Base-by-base conservation (phyloP, 2,113 vertebrate species). In the Picathartes gymnocephalus region DNA sequence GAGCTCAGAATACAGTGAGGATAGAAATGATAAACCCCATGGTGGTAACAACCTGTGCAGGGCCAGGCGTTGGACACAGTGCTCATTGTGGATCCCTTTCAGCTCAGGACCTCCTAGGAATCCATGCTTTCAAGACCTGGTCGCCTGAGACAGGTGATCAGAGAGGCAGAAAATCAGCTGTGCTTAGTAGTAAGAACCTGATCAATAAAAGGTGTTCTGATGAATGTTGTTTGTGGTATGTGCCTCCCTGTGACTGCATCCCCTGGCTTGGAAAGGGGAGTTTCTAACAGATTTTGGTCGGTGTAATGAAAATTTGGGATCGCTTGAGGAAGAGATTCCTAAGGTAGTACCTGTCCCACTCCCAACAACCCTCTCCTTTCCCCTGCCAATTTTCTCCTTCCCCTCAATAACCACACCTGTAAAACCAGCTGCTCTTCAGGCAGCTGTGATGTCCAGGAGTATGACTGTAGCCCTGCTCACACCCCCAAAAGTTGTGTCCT, bases 21-120 rank as follows among this genome's bases (percentile, higher is more conserved):
- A 9, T 3, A 14, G 15, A 64, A 65, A 47, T 42, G 0, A 57
- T 39, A 44, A 44, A 51, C 9, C 1, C 6, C 10, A 1, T 13
- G 31, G n/a, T 33, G 47, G 19, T 17, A 21, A 57, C 19, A 62
- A 50, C 21, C 11, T 1, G 0, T 24, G 25, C 60, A 58, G 58
- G 25, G 58, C 35, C 31, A 50, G 23, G 18, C 15, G 14, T 22
- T 71, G 65, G 42, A 33, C 44, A 37, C 13, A 15, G 12, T 9
- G 31, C 50, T 57, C 50, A 37, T 11, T 13, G 37, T 28, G 44
- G 22, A 33, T 45, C 37, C 27, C 10, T 66, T 68, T 24, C 53
- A 60, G 37, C 28, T 60, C 69, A 39, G 69, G 60, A 25, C 11
- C 14, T 39, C 21, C 30, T 9, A 53, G 39, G n/a, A 35, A n/a